These are phyloP conservation scores for Chlorodrepanis virens DNA, from an alignment of 2,113 vertebrate species.

Conservation along the genomic window DNA sequence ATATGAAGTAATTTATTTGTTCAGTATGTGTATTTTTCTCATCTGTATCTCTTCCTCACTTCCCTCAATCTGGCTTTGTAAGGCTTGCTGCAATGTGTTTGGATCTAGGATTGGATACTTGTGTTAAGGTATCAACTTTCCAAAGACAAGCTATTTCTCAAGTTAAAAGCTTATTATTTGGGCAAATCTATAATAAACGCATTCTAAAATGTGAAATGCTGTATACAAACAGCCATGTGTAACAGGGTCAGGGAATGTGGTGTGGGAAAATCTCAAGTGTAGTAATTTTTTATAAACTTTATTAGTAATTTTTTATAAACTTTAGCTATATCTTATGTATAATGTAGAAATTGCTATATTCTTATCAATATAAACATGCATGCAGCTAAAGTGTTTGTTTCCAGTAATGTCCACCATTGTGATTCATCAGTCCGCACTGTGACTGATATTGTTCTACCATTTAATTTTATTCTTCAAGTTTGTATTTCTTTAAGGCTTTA, in stretches of 20 bases:
- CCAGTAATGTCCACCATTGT: background rate
- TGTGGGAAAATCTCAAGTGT: background rate
- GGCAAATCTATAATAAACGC: background rate
- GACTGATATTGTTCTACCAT: background rate
- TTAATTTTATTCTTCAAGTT: background rate
- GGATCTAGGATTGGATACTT: background rate
- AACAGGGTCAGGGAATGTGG: background rate
- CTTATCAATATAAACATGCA: background rate
- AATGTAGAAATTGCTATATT: background rate
- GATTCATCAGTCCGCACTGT: background rate
- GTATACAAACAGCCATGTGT: background rate
- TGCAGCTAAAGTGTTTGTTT: background rate
- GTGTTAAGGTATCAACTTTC: background rate
- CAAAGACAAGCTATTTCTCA: background rate
- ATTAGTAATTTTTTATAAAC: background rate
- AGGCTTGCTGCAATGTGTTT: rapidly evolving
- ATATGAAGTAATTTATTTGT: background rate
- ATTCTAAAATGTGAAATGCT: background rate
- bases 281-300: background rate
- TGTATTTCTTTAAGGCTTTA: background rate
- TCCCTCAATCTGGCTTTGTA: background rate
- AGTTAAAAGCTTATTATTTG: background rate
- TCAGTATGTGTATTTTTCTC: background rate
- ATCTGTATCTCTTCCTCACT: background rate
- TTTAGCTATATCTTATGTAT: background rate